Evolutionary conservation across 2,797 vertebrate species (phyloP).

Genomic region (Alcedo quadribrachys): DNA sequence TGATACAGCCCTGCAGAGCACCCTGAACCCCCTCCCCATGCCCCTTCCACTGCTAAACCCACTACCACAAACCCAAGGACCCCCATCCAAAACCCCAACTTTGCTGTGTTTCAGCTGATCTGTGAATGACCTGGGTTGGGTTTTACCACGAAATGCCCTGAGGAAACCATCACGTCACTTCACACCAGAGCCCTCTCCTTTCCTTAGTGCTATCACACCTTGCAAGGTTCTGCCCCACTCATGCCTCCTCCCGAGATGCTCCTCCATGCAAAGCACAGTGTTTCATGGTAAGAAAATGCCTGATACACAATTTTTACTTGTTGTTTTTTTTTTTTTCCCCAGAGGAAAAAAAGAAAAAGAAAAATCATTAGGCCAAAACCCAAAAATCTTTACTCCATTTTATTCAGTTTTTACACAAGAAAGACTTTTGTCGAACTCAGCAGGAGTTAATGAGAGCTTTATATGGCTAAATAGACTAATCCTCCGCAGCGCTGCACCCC

Average conservation of each 20-base stretch:
- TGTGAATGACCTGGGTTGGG: accelerated
- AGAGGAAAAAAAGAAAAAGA: neutral
- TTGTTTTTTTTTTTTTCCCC: too few relatives aligned
- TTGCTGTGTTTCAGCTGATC: neutral
- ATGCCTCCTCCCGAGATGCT: neutral
- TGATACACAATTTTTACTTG: neutral
- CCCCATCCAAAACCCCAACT: accelerated
- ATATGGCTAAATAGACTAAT: constrained; percentile 24
- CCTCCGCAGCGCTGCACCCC: constrained; percentile 36
- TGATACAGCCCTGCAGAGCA: accelerated
- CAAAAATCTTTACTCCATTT: constrained; percentile 22
- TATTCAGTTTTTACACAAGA: neutral
- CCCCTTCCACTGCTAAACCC: neutral
- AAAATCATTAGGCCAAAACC: neutral
- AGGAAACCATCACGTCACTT: neutral
- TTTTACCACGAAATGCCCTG: accelerated
- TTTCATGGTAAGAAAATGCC: accelerated
- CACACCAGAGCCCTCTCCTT: neutral
- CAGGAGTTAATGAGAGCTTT: constrained; percentile 60
- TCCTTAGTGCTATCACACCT: neutral
- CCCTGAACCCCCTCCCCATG: accelerated
- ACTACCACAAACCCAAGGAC: neutral
- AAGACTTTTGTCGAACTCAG: constrained; percentile 34
- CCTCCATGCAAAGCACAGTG: too few relatives aligned
- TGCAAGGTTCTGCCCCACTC: neutral